A percentile compares a stretch with the other conserved stretches of the same genome.
These are phyloP conservation scores for Medauroidea extradentata DNA, from an alignment of 1,140 invertebrate genomes.

Conservation along the genomic window DNA sequence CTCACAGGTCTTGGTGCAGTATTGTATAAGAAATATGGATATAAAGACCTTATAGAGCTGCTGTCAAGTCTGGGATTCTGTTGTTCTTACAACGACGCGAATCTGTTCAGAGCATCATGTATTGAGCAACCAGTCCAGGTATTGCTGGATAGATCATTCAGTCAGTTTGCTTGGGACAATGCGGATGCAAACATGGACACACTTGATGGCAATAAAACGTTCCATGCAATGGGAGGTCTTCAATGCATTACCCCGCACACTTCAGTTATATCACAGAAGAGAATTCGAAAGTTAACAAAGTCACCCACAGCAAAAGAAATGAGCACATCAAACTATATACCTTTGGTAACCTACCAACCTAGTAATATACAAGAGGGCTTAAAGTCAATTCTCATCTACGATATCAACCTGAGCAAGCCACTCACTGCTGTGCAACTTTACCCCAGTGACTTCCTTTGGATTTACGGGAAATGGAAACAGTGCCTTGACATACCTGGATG, in stretches of 20 bases:
- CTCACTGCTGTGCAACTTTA: too few relatives aligned
- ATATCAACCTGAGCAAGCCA: too few relatives aligned
- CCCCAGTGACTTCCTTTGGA: not conserved
- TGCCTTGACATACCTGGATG: slow-evolving; percentile 22
- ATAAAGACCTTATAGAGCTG: slow-evolving; percentile 20
- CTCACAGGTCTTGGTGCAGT: slow-evolving; percentile 17
- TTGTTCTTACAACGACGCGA: slow-evolving; percentile 20
- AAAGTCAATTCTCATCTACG: too few relatives aligned
- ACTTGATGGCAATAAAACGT: slow-evolving; percentile 27
- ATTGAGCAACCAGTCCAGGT: slow-evolving; percentile 14
- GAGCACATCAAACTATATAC: too few relatives aligned
- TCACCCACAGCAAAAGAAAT: not conserved
- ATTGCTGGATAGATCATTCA: slow-evolving; percentile 18
- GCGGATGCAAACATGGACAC: slow-evolving; percentile 30
- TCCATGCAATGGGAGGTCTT: slow-evolving; percentile 26
- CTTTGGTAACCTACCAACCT: not conserved
- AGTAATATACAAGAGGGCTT: too few relatives aligned
- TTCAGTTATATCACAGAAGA: slow-evolving; percentile 20
- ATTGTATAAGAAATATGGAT: slow-evolving; percentile 26
- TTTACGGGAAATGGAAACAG: slow-evolving; percentile 22
- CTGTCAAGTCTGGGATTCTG: slow-evolving; percentile 26
- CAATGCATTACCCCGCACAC: slow-evolving; percentile 9
- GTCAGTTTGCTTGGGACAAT: slow-evolving; percentile 32
- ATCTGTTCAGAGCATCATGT: slow-evolving; percentile 21
- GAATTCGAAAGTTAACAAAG: not conserved